phyloP scores from a whole-genome alignment of 2,888 invertebrate genomes.

The Masnerella sp. region DNA sequence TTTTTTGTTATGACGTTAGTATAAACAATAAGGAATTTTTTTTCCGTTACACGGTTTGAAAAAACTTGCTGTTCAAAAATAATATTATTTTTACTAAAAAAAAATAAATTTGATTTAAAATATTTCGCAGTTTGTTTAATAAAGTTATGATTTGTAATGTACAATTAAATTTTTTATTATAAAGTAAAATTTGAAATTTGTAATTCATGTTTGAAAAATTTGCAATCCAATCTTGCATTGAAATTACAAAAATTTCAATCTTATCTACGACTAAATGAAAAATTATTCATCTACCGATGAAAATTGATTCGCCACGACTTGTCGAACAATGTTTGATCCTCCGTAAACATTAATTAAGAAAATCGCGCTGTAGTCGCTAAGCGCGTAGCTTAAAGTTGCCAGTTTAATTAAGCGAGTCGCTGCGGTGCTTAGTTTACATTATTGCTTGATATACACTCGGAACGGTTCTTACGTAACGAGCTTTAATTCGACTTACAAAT shows the following conservation, averaged over 20 bases:
- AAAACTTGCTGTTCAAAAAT: too few relatives aligned
- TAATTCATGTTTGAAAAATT: too few relatives aligned
- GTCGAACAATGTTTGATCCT: conserved; percentile 11
- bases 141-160: too few relatives aligned
- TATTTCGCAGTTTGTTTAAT: too few relatives aligned
- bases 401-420: conserved; percentile 35
- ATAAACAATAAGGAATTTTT: too few relatives aligned
- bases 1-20: too few relatives aligned
- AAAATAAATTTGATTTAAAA: too few relatives aligned
- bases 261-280: not conserved
- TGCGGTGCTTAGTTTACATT: conserved; percentile 26
- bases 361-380: not conserved
- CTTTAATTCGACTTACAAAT: conserved; percentile 60
- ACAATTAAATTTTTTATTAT: too few relatives aligned
- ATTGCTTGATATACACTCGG: conserved; percentile 21
- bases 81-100: too few relatives aligned
- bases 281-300: conserved; percentile 4
- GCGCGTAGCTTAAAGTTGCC: not conserved
- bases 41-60: too few relatives aligned
- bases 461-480: conserved; percentile 51
- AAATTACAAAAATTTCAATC: conserved; percentile 17
- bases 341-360: conserved; percentile 16
- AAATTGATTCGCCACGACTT: conserved; percentile 14
- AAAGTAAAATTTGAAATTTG: too few relatives aligned
- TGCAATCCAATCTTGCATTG: too few relatives aligned